Base-by-base conservation (phyloP, 2,888 invertebrate genomes). In the Rhingia campestris region DNA sequence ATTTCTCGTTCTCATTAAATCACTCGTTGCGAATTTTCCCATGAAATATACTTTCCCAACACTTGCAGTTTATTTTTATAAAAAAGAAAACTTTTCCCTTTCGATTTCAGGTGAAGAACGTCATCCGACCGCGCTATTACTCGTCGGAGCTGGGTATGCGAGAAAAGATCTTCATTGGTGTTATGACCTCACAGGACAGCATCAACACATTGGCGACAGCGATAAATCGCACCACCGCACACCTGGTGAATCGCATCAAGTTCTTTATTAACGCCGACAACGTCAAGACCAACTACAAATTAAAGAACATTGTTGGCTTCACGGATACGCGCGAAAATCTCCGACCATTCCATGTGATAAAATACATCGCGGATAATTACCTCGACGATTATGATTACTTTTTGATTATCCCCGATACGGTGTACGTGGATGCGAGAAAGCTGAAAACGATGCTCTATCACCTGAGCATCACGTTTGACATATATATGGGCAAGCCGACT, bases 61-160 rank as follows among this genome's bases (percentile, higher is more conserved):
- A 33, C 10, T 47, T 4, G 41, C 49, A 30, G 22, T 41, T 64
- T 51, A 69, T 47, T 75, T 75, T 43, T 61, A n/a, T 56, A 54
- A 10, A 3, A 39, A n/a, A 37, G 6, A 14, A 9, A 49, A 56
- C 45, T 56, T 73, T 75, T 75, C 63, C 74, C 80, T 84, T 86
- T 59, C 58, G 41, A 70, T 88, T 87, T 32, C 75, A 91, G 86
- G 92, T 93, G 9, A 94, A 94, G 88, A 93, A 94, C 87, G 93
- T 97, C 86, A 93, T 95, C 67, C 94, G 99, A 2, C 98, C 98
- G 0, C 93, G 98, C 30, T 99, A 98, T 92, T 98, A 97, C 89
- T 97, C 97, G 58, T 97, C 98, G 0, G 99, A 99, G 91, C 93
- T 99, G 70, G 98, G 98, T 14, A 98, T 99, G 87, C 93, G 96